A percentile compares a stretch with the other conserved stretches of the same genome.
Conservation (phyloP, 2,797 vertebrate species). For the Odontamblyopus rebecca region DNA sequence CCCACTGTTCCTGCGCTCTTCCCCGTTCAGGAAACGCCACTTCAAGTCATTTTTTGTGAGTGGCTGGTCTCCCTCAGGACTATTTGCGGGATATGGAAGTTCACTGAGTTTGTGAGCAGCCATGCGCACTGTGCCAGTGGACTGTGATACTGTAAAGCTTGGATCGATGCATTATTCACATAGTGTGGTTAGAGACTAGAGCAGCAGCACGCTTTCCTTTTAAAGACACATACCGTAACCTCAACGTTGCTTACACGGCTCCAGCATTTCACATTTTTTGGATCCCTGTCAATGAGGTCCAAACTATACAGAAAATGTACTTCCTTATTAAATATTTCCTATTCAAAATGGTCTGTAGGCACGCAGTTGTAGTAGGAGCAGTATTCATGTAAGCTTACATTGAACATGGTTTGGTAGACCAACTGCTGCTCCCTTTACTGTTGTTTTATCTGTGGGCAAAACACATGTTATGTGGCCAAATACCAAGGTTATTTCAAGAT, state of each 20-base stretch:
- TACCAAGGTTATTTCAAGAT: no score
- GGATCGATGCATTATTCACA: conserved; percentile 70
- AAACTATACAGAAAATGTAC: not conserved
- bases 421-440: no score
- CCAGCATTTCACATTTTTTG: not conserved
- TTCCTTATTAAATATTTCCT: not conserved
- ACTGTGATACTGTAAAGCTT: conserved; percentile 60
- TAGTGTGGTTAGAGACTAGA: conserved; percentile 46
- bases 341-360: no score
- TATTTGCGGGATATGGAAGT: conserved; percentile 49
- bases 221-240: conserved; percentile 25
- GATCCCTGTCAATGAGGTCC: not conserved
- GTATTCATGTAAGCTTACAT: no score
- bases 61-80: conserved; percentile 55
- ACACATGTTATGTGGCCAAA: no score
- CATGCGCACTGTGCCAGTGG: conserved; percentile 57
- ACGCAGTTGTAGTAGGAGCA: no score
- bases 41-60: conserved; percentile 50
- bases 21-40: conserved; percentile 58
- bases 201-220: conserved; percentile 35
- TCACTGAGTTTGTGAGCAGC: conserved; percentile 69
- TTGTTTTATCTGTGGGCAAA: no score
- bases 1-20: conserved; percentile 39
- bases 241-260: conserved; percentile 19
- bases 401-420: no score